Percentiles rank a stretch among this genome's conserved stretches.
These are phyloP conservation scores for Pristionchus mayeri DNA, from an alignment of 2,888 invertebrate genomes.

Conservation along the genomic window DNA sequence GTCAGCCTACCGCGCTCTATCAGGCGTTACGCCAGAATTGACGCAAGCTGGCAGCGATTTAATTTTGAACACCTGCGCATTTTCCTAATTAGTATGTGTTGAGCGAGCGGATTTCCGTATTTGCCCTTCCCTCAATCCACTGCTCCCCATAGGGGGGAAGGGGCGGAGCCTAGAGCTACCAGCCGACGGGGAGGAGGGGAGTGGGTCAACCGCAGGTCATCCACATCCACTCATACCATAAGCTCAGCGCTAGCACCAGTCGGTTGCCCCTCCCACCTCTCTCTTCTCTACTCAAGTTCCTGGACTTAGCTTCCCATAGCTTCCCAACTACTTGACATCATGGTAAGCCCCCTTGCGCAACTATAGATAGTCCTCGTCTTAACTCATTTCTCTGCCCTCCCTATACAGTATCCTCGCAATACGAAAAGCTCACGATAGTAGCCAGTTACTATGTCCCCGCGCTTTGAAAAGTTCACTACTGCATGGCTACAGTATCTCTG, in stretches of 20 bases:
- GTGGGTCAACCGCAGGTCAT: neutral
- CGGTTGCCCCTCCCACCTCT: neutral
- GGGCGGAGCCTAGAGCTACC: neutral
- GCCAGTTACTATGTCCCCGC: neutral
- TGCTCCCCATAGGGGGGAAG: neutral
- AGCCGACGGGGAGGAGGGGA: conserved; percentile 7
- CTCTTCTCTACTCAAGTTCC: neutral
- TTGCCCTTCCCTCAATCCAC: conserved; percentile 8
- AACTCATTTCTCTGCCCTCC: neutral
- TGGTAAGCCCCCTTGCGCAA: too few species aligned
- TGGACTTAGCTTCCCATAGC: neutral
- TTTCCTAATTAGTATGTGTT: neutral
- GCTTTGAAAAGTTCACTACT: neutral
- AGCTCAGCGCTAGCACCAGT: conserved; percentile 19
- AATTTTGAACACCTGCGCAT: neutral
- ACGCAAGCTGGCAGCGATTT: neutral
- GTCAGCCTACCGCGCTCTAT: neutral
- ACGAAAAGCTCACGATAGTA: neutral
- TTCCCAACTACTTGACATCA: neutral
- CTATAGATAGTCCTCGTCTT: too few species aligned
- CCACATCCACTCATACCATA: neutral
- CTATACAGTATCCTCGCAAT: neutral
- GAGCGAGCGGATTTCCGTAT: neutral
- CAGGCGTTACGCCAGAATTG: neutral
- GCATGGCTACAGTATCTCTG: neutral